phyloP scores from a whole-genome alignment of 2,797 vertebrate species.

The Oryzias dopingdopingensis region DNA sequence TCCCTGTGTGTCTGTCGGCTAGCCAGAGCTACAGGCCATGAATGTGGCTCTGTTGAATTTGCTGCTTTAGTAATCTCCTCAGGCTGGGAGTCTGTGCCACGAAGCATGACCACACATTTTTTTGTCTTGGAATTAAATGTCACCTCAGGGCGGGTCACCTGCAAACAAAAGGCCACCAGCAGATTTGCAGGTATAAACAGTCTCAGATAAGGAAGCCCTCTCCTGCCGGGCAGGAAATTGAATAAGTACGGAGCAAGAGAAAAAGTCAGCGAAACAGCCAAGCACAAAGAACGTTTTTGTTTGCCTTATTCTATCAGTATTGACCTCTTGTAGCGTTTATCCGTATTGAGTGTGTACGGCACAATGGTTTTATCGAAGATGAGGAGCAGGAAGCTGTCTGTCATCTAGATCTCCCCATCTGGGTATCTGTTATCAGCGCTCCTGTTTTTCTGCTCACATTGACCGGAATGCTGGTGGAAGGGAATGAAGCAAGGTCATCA shows the following conservation, averaged over 20 bases:
- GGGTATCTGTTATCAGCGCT: conserved; percentile 63
- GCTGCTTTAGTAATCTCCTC: conserved; percentile 83
- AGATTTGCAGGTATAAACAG: conserved; percentile 77
- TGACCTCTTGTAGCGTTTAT: conserved; percentile 72
- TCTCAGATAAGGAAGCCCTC: conserved; percentile 69
- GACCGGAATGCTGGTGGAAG: conserved; percentile 62
- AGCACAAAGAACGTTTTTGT: conserved; percentile 76
- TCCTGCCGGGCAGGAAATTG: conserved; percentile 74
- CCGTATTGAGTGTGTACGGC: conserved; percentile 65
- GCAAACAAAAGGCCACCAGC: conserved; percentile 76
- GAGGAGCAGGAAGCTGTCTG: conserved; percentile 71
- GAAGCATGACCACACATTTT: conserved; percentile 80
- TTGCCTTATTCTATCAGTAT: conserved; percentile 67
- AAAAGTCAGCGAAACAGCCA: conserved; percentile 56
- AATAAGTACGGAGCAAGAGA: conserved; percentile 63
- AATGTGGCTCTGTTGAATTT: conserved; percentile 70
- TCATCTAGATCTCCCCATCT: conserved; percentile 64
- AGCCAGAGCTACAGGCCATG: conserved; percentile 46
- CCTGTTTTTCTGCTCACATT: conserved; percentile 64
- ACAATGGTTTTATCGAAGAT: conserved; percentile 70
- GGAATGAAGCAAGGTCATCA: conserved; percentile 73
- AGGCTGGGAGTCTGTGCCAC: conserved; percentile 77
- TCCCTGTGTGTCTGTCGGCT: conserved; percentile 21
- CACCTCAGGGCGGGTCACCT: conserved; percentile 79
- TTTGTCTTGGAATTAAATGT: conserved; percentile 84